Percentiles rank a stretch among this genome's conserved stretches.
Conservation (phyloP, 53 echinoderm and acorn worm species). For the Patiria pectinifera region DNA sequence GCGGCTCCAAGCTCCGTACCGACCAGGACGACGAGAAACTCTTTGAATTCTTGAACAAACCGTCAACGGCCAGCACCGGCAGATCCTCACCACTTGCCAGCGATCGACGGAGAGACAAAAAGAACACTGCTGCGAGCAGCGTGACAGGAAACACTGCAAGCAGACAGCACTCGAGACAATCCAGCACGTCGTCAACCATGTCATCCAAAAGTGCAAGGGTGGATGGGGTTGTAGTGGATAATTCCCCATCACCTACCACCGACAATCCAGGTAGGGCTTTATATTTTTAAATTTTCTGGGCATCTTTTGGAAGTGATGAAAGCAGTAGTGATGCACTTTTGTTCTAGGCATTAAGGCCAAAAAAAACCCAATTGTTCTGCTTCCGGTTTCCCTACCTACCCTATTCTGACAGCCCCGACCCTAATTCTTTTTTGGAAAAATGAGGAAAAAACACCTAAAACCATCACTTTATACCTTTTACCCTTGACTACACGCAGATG, state of each 20-base stretch:
- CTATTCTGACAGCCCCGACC: too few relatives aligned
- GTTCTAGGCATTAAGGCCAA: too few relatives aligned
- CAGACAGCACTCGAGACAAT: slow-evolving; percentile 91
- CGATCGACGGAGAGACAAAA: slow-evolving; percentile 59
- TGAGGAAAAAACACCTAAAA: too few relatives aligned
- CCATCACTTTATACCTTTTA: too few relatives aligned
- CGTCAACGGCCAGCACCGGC: slow-evolving; percentile 55
- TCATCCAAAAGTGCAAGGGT: slow-evolving; percentile 86
- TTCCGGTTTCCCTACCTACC: too few relatives aligned
- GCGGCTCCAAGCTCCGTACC: slow-evolving; percentile 66
- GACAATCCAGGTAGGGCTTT: slow-evolving; percentile 19
- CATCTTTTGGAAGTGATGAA: neutral
- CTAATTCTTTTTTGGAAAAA: too few relatives aligned
- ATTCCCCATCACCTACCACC: slow-evolving; percentile 4
- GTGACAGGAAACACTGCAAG: slow-evolving; percentile 59
- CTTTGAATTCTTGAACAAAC: slow-evolving; percentile 95
- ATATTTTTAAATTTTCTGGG: neutral
- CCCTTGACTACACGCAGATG: too few relatives aligned
- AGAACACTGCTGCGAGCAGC: slow-evolving; percentile 10
- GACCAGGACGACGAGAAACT: slow-evolving; percentile 96
- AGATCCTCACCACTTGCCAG: slow-evolving; percentile 39
- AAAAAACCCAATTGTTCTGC: too few relatives aligned
- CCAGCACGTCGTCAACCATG: slow-evolving; percentile 91
- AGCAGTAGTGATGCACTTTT: too few relatives aligned
- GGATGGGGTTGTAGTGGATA: slow-evolving; percentile 69